phyloP scores from a whole-genome alignment of 2,113 vertebrate genomes.

The Ornithorhynchus anatinus region DNA sequence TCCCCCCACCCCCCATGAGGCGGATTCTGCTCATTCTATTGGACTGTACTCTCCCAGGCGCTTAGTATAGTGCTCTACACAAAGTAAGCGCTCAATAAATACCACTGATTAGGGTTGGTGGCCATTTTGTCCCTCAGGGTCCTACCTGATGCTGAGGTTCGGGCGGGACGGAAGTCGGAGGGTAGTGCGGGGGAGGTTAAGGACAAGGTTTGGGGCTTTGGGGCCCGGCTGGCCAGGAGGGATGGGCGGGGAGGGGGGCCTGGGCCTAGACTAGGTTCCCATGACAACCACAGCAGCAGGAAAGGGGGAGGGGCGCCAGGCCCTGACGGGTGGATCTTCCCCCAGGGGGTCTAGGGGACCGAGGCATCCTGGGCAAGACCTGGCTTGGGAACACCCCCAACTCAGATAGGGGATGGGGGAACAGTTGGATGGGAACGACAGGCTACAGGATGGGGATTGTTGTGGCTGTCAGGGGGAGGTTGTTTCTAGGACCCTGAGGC shows the following conservation, averaged over 20 bases:
- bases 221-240: neutral
- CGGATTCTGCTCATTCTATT: no score
- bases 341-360: neutral
- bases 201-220: fast-evolving
- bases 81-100: no score
- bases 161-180: fast-evolving
- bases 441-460: neutral
- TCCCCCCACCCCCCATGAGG: no score
- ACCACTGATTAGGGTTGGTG: no score
- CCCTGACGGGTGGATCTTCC: no score
- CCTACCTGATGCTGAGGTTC: neutral
- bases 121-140: fast-evolving
- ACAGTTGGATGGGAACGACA: neutral
- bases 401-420: no score
- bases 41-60: no score
- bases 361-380: neutral
- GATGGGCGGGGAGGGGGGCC: neutral
- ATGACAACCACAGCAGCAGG: neutral
- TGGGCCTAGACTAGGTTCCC: neutral
- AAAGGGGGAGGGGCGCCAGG: no score
- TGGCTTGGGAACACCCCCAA: neutral
- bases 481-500: neutral
- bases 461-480: neutral
- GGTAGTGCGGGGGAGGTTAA: fast-evolving
- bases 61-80: no score